Percentiles rank a stretch among this genome's conserved stretches.
phyloP scores from a whole-genome alignment of 2,888 invertebrate species.

The Heteromurus nitidus region DNA sequence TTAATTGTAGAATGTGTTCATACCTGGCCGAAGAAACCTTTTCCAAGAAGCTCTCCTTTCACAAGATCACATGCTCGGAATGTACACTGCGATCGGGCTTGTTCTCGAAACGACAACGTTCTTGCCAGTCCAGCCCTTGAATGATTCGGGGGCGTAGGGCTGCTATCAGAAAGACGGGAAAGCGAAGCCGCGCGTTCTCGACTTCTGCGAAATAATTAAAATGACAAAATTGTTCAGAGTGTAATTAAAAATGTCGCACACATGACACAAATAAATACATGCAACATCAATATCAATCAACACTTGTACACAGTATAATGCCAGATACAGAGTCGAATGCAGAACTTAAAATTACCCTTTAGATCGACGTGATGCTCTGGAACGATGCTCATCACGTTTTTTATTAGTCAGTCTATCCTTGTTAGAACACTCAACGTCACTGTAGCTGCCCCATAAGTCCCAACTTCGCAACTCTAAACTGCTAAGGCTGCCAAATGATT shows the following conservation, averaged over 20 bases:
- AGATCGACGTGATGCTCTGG: slow-evolving; percentile 70
- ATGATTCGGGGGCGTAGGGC: slow-evolving; percentile 74
- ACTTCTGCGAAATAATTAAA: slow-evolving; percentile 61
- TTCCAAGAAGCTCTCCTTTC: slow-evolving; percentile 89
- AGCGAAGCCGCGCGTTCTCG: slow-evolving; percentile 72
- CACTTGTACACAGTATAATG: too few species aligned
- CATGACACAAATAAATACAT: too few species aligned
- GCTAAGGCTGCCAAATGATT: slow-evolving; percentile 73
- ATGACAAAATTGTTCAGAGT: slow-evolving; percentile 26
- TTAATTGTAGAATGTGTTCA: not conserved
- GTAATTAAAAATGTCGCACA: too few species aligned
- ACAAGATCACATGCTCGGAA: slow-evolving; percentile 94
- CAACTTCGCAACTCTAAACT: slow-evolving; percentile 71
- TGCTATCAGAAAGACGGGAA: slow-evolving; percentile 76
- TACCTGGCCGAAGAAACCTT: slow-evolving; percentile 93
- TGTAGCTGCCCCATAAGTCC: slow-evolving; percentile 71
- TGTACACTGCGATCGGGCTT: slow-evolving; percentile 83
- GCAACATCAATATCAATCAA: too few species aligned
- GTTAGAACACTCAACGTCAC: slow-evolving; percentile 68
- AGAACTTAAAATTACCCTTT: slow-evolving; percentile 70
- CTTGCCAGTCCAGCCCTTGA: slow-evolving; percentile 82
- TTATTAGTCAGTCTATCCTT: slow-evolving; percentile 71
- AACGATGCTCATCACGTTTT: slow-evolving; percentile 70
- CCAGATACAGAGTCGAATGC: too few species aligned
- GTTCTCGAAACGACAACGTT: slow-evolving; percentile 90